Conservation (phyloP, 1,140 invertebrate genomes). For the Drosophila equinoxialis region DNA sequence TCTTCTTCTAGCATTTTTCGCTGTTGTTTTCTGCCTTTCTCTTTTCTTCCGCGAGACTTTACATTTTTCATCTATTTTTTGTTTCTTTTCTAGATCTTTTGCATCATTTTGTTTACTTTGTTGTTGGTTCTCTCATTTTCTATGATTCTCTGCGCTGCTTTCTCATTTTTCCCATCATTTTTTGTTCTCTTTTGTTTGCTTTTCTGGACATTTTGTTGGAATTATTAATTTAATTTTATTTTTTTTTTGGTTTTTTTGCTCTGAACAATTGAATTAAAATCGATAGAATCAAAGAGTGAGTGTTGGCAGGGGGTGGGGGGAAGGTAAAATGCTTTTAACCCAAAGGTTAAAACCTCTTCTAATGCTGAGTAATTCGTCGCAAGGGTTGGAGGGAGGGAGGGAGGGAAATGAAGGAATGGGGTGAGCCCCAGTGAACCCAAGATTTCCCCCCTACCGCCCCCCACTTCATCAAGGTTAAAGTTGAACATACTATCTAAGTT, state of each 20-base stretch:
- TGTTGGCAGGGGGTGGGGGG: background rate
- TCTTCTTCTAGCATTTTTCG: too few relatives aligned
- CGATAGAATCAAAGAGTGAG: background rate
- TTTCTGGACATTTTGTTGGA: too few relatives aligned
- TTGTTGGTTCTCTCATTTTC: too few relatives aligned
- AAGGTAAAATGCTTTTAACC: conserved; percentile 9
- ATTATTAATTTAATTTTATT: background rate
- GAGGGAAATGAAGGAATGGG: background rate
- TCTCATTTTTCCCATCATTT: background rate
- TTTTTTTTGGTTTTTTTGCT: background rate
- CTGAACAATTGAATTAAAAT: conserved; percentile 8
- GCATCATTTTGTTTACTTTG: too few relatives aligned
- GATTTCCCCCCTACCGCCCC: background rate
- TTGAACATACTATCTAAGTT: conserved; percentile 13
- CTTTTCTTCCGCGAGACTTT: too few relatives aligned
- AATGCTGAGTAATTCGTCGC: conserved; percentile 5
- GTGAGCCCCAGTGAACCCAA: background rate
- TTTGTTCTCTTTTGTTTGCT: background rate
- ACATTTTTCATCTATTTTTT: too few relatives aligned
- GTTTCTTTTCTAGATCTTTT: too few relatives aligned
- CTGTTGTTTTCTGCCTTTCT: too few relatives aligned
- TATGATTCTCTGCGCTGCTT: too few relatives aligned
- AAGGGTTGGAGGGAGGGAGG: background rate
- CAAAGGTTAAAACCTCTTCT: conserved; percentile 2
- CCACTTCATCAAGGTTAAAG: background rate